Evolutionary conservation across 2,113 vertebrate species (phyloP), one percentile per base, ranked within the genome.

Genomic region (Nanorana parkeri): DNA sequence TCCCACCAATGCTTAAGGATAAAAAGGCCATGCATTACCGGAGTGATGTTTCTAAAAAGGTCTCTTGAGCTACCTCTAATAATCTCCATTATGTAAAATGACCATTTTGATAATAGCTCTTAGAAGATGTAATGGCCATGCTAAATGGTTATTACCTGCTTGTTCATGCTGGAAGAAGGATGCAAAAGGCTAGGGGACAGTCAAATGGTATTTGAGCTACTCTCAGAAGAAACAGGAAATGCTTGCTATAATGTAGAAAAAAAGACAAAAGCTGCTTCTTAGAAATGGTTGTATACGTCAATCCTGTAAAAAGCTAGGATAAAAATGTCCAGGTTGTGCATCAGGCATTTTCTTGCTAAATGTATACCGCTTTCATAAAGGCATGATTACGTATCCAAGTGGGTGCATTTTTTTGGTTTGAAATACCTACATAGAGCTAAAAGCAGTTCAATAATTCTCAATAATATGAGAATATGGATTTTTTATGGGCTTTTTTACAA

Each of bases 41-140:
- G 85, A 89, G 90, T 93, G 90, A 94, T 93, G 91, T 93, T 92
- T 92, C 92, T 92, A 93, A 92, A 95, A 94, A 77, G 60, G 90
- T 90, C 90, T 94, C 92, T 93, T 91, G 92, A 93, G 90, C 91
- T 92, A 91, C 90, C 90, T 93, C 90, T 95, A 95, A 95, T 95
- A 94, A 95, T 94, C 93, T 93, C 93, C 90, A 95, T 95, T 95
- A 95, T 93, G 91, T 93, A 92, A 95, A 95, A 95, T 94, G 92
- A 93, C 92, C 92, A 93, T 91, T 94, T 93, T 94, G 92, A 94
- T 95, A 95, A 94, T 93, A 95, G 93, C 90, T 91, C 94, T 95
- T 93, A 92, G 91, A 93, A 94, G 90, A 93, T 89, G 89, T 93
- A 93, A 94, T 93, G 90, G 91, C 87, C 87, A 88, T 54, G 51